Base-by-base conservation (phyloP, 2,888 invertebrate genomes). In the Byasa hedistus region DNA sequence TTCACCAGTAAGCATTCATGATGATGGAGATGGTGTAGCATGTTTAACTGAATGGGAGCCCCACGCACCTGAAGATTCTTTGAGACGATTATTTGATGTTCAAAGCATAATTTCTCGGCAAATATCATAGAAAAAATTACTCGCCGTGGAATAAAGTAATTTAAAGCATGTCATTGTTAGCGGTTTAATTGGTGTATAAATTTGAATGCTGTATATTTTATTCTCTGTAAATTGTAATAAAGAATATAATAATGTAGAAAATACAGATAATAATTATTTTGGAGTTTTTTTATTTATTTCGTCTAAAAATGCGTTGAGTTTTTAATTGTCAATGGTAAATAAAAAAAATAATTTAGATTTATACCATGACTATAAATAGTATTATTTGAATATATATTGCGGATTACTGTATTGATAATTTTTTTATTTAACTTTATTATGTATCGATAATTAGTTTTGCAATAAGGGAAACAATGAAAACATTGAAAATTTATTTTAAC, bases 1-100 rank as follows among this genome's bases (percentile, higher is more conserved):
- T 67, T 86, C 86, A 21, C 85, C 87, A n/a, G 82, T 79, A 19
- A 80, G 79, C 59, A 61, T 70, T 36, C 70, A 70, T 51, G 77
- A 78, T 61, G 67, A 70, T 36, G 52, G 59, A 17, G 62, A 61
- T 36, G 64, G 68, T 23, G 58, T 27, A 51, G 63, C 62, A 61
- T 57, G 59, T 57, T 55, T 57, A 36, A 63, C 48, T 36, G 21
- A 54, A 22, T 71, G 68, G 69, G 55, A 67, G 52, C 66, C 66
- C 23, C 64, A 65, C 2, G 56, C 65, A 36, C 70, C 70, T 27
- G 69, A 70, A 27, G 68, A 68, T 52, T 66, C 68, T 0, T 60
- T 70, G 24, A 68, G 69, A 51, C 59, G 60, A 21, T 60, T 72
- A 44, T 70, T 72, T 54, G 68, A 69, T 54, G 55, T 70, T 60